Base-by-base conservation (phyloP, 1,140 invertebrate species). In the Sitobion miscanthi region DNA sequence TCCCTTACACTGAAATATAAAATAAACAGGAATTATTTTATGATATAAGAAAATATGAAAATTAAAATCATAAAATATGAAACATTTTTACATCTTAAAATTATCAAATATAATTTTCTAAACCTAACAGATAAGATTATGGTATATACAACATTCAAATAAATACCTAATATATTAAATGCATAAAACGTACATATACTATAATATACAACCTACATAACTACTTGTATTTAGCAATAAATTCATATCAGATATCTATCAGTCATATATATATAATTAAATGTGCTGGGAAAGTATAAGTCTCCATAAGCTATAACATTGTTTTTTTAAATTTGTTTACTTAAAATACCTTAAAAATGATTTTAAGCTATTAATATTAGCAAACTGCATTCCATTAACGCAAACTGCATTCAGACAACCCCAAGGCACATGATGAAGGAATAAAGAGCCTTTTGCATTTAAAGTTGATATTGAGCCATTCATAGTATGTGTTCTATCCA, bases 1-100 rank as follows among this genome's bases (percentile, higher is more conserved):
- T 99, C 98, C 93, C 97, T 98, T 42, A 98, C 98, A 95, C 98
- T 99, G 95, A 17, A 96, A 96, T 93, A 94, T 90, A 94, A 94
- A 94, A 90, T 94, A 91, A 94, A n/a, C 2, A 35, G 35, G 8
- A 89, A 54, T 38, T 38, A 57, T 87, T 47, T n/a, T 20, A 82
- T 25, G 35, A 49, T n/a, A 38, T 57, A 69, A 45, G 47, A 83
- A 11, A 30, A 93, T 85, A 82, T 45, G 38, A 6, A 38, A 30
- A n/a, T n/a, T 42, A 17, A 35, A 47, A 52, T 38, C 1, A 54
- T 25, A 85, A 7, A 25, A 85, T 85, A 85, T 85, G 35, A 82
- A 82, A 83, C 20, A 83, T 42, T 42, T 38, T 0, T 30, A 30
- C 25, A 2, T 57, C 23, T 30, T 85, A 9, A 85, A 25, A 45